Evolutionary conservation across 2,888 invertebrate genomes (phyloP).

Genomic region (Entomobrya proxima): DNA sequence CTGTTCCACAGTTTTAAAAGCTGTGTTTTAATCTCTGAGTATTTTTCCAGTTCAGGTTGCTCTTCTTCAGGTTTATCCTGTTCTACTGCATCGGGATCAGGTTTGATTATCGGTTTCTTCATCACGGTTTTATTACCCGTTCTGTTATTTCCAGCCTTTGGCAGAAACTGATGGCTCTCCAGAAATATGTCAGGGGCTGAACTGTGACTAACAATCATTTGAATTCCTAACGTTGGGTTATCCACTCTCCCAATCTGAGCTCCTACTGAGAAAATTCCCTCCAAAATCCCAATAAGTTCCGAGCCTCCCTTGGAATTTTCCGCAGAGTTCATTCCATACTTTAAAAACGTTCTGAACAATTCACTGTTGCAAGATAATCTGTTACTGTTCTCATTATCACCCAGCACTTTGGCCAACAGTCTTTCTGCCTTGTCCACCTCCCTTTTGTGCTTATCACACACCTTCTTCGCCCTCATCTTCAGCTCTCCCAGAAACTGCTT

Average conservation of each 20-base stretch:
- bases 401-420: conserved; percentile 8
- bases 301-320: conserved; percentile 44
- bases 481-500: background rate
- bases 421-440: conserved; percentile 11
- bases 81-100: background rate
- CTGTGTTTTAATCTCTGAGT: conserved; percentile 57
- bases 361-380: conserved; percentile 59
- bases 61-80: background rate
- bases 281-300: conserved; percentile 35
- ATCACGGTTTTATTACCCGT: background rate
- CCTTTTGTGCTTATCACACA: conserved; percentile 26
- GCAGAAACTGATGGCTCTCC: conserved; percentile 49
- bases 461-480: background rate
- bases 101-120: background rate
- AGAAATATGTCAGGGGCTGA: conserved; percentile 65
- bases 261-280: conserved; percentile 20
- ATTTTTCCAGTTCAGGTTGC: background rate
- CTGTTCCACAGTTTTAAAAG: conserved; percentile 60
- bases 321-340: conserved; percentile 61
- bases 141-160: background rate
- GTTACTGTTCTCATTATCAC: background rate
- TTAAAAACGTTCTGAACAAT: conserved; percentile 55
- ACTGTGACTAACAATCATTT: conserved; percentile 69
- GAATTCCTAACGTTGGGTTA: conserved; percentile 64
- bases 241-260: conserved; percentile 17